phyloP scores from a whole-genome alignment of 2,797 vertebrate species.

The Chiloscyllium punctatum region DNA sequence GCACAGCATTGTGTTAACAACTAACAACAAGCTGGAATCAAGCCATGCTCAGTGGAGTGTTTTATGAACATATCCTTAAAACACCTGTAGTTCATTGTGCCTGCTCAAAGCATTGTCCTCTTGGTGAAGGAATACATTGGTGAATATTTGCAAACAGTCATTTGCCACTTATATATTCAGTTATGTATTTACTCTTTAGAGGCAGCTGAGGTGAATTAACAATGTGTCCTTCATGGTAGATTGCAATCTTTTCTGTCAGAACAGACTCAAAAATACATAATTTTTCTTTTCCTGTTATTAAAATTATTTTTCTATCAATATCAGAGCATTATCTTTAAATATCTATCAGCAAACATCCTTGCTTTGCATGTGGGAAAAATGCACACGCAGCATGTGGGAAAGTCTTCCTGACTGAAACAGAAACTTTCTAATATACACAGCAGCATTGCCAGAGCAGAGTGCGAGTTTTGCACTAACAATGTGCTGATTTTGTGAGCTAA shows the following conservation, averaged over 20 bases:
- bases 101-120: not conserved
- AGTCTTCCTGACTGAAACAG: not conserved
- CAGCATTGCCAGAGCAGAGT: not conserved
- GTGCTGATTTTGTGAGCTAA: conserved; percentile 33
- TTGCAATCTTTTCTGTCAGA: not conserved
- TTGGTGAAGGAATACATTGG: not conserved
- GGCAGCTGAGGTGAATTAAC: not conserved
- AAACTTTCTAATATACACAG: not conserved
- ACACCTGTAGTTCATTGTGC: not conserved
- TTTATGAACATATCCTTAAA: not conserved
- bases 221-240: not conserved
- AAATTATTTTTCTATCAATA: not conserved
- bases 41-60: not conserved
- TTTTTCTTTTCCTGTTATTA: not conserved
- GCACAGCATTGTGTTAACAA: not conserved
- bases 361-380: not conserved
- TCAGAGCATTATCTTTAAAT: not conserved
- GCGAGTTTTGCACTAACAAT: not conserved
- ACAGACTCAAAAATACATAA: not conserved
- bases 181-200: not conserved
- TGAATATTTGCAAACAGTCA: not conserved
- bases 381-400: not conserved
- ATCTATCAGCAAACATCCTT: not conserved
- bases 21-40: not conserved
- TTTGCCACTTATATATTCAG: not conserved